Conservation (phyloP, 2,888 invertebrate species). For the Dryococelus australis region DNA sequence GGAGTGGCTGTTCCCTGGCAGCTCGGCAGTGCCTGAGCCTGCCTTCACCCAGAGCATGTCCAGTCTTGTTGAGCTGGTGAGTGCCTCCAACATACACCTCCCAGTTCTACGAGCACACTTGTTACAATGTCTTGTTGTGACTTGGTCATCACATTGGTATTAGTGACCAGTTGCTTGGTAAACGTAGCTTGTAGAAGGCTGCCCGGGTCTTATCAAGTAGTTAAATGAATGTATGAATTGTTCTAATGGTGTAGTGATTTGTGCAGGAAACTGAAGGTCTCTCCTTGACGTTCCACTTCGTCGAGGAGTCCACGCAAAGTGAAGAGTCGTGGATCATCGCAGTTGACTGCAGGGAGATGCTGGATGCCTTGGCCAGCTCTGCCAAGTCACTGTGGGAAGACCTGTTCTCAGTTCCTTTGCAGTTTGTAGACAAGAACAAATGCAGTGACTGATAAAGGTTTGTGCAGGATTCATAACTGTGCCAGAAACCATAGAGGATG, state of each 20-base stretch:
- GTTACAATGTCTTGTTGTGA: no score
- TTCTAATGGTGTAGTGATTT: background rate
- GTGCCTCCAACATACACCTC: conserved; percentile 60
- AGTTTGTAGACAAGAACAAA: conserved; percentile 51
- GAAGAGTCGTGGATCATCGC: conserved; percentile 61
- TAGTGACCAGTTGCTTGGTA: no score
- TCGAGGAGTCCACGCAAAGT: conserved; percentile 60
- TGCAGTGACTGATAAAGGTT: no score
- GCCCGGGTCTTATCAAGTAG: no score
- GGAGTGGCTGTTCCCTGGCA: conserved; percentile 59
- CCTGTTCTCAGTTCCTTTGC: conserved; percentile 63
- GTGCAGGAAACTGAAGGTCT: conserved; percentile 53
- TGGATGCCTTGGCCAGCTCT: conserved; percentile 60
- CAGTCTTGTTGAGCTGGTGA: conserved; percentile 64
- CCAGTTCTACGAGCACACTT: no score
- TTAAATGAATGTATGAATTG: no score
- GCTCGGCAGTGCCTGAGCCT: conserved; percentile 53
- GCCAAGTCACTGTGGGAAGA: conserved; percentile 64
- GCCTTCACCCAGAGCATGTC: conserved; percentile 61
- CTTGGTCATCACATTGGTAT: no score
- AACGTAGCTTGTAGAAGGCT: no score
- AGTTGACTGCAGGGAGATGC: conserved; percentile 60
- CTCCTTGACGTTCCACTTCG: conserved; percentile 59
- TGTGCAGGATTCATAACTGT: no score
- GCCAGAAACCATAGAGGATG: no score